Percentiles rank a stretch among this genome's conserved stretches.
phyloP scores from a whole-genome alignment of 2,797 vertebrate genomes.

The Luscinia luscinia region DNA sequence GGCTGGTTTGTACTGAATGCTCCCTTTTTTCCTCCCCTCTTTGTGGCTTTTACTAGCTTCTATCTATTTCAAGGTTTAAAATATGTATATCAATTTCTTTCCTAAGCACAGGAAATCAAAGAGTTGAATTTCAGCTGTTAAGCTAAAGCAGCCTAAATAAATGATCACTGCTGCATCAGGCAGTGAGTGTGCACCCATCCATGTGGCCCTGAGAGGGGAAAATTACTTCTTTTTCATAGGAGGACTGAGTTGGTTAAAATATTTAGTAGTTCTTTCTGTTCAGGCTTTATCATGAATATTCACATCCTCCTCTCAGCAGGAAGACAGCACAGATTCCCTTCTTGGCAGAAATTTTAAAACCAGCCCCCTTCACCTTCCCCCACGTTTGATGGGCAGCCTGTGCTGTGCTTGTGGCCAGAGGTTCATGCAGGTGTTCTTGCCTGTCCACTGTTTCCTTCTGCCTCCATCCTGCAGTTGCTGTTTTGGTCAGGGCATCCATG shows the following conservation, averaged over 20 bases:
- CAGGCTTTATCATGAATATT: constrained; percentile 43
- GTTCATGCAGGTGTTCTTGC: fast-evolving
- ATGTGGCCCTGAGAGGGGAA: constrained; percentile 25
- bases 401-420: not conserved
- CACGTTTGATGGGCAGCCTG: fast-evolving
- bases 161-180: constrained; percentile 58
- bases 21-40: not conserved
- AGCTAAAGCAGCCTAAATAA: constrained; percentile 67
- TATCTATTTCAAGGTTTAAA: constrained; percentile 59
- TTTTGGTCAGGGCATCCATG: not conserved
- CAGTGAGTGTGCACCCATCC: constrained; percentile 60
- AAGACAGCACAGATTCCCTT: not conserved
- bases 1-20: constrained; percentile 11
- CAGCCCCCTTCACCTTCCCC: fast-evolving
- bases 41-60: constrained; percentile 18
- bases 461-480: not conserved
- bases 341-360: not conserved
- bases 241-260: constrained; percentile 69
- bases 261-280: constrained; percentile 51
- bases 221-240: constrained; percentile 50
- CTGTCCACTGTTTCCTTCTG: not conserved
- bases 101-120: constrained; percentile 49
- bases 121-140: constrained; percentile 63
- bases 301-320: constrained; percentile 21
- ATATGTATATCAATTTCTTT: constrained; percentile 57